These are phyloP conservation scores for Phymanthus crucifer DNA, from an alignment of 92 coral and sea anemone species.

Conservation along the genomic window DNA sequence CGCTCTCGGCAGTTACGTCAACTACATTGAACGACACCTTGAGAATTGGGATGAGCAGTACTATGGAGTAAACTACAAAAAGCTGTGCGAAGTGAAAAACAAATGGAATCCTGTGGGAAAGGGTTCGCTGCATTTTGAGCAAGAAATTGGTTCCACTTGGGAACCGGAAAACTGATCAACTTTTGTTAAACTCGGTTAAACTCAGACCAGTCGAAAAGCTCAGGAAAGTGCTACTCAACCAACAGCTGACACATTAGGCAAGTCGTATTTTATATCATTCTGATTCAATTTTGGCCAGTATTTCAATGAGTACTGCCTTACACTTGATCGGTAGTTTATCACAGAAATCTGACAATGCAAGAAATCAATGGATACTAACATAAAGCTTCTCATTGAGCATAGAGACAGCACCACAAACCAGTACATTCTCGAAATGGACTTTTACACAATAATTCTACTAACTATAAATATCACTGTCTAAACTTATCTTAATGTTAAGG, in stretches of 20 bases:
- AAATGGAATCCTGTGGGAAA: conserved; percentile 81
- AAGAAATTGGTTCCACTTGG: conserved; percentile 87
- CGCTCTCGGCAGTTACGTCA: conserved; percentile 78
- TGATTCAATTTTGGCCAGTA: conserved; percentile 4
- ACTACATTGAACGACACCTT: conserved; percentile 76
- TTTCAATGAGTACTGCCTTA: background rate
- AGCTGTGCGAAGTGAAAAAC: conserved; percentile 65
- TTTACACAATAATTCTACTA: background rate
- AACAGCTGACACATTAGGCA: background rate
- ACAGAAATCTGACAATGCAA: conserved; percentile 9
- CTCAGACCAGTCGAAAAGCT: background rate
- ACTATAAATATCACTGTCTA: conserved; percentile 29
- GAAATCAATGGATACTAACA: conserved; percentile 2
- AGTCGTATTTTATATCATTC: background rate
- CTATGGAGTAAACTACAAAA: conserved; percentile 71
- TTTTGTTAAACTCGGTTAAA: background rate
- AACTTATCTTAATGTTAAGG: background rate
- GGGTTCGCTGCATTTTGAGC: conserved; percentile 80
- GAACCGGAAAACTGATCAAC: conserved; percentile 33
- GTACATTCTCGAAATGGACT: conserved; percentile 16
- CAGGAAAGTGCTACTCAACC: background rate
- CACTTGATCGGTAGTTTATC: background rate
- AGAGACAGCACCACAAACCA: background rate
- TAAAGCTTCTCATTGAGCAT: background rate
- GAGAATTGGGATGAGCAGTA: conserved; percentile 68